These are phyloP conservation scores for Bursaphelenchus okinawaensis DNA, from an alignment of 2,888 invertebrate genomes.

Conservation along the genomic window DNA sequence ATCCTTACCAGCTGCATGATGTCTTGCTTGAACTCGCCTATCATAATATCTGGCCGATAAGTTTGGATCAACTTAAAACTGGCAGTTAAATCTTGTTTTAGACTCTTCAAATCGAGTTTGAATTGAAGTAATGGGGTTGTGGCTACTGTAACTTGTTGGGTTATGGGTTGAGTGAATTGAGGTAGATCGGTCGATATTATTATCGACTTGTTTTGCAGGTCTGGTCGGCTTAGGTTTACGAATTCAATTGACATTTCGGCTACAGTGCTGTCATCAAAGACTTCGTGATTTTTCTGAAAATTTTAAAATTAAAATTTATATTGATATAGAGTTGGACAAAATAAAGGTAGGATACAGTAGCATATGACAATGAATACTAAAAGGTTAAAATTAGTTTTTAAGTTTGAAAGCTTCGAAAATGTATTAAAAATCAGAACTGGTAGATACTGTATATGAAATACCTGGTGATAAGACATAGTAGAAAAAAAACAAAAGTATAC, in stretches of 20 bases:
- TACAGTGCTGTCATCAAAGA: neutral
- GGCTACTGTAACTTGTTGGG: too few species aligned
- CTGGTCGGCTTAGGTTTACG: neutral
- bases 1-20: conserved; percentile 12
- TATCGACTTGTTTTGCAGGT: neutral
- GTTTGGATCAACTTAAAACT: conserved; percentile 14
- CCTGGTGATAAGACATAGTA: too few species aligned
- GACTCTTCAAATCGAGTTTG: neutral
- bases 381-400: too few species aligned
- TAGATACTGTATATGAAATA: too few species aligned
- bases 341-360: too few species aligned
- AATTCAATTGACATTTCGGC: neutral
- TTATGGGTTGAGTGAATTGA: conserved; percentile 11
- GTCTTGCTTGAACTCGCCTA: conserved; percentile 11
- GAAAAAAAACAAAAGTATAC: too few species aligned
- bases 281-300: neutral
- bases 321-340: too few species aligned
- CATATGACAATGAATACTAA: too few species aligned
- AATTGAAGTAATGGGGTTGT: conserved; percentile 1
- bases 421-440: too few species aligned
- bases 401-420: too few species aligned
- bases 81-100: conserved; percentile 12
- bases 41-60: conserved; percentile 20
- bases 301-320: too few species aligned
- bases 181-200: neutral